Evolutionary conservation across 2,888 invertebrate genomes (phyloP), one percentile per base, ranked within the genome.

Genomic region (Drosophila paranaensis): DNA sequence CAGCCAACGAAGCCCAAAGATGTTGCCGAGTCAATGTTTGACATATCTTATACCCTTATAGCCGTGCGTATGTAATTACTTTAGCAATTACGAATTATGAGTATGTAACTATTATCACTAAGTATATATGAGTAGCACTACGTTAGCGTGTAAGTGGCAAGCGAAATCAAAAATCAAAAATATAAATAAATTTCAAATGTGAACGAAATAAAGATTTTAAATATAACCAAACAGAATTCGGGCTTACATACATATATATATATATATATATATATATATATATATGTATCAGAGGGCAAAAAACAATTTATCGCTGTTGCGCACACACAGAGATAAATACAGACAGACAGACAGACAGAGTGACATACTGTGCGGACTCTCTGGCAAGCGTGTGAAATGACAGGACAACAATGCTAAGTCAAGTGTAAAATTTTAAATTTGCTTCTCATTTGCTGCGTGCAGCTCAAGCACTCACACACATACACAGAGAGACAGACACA

Each of bases 401-500:
- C 85, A 85, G 87, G 90, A 91, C 90, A 91, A 90, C 89, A 85
- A 81, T 82, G 90, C 76, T 87, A 93, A 93, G 93, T 92, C 93
- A 91, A 93, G 92, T 92, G 92, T 91, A 90, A 93, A 93, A 93
- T 93, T 93, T 93, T 92, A 92, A 93, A 93, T 92, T 93, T 93
- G 90, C 89, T 91, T 91, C 90, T 90, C 92, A 92, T 91, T 92
- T 92, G 81, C 71, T 81, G 80, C 71, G 66, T 70, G 79, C 76
- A 77, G 82, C 82, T 71, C 74, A 74, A 57, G 51, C 57, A 68
- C 74, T 53, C 67, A 58, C 60, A 71, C 60, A 83, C 90, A 61
- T 77, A 58, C 58, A 54, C 68, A 25, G 60, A 63, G 54, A 58
- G 14, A 48, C 70, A 55, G 51, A 86, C 88, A 89, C 90, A 46